Percentiles rank a stretch among this genome's conserved stretches.
Evolutionary conservation across 35 echinoderm and acorn worm genomes (phyloP).

Genomic region (Stichopus chloronotus): DNA sequence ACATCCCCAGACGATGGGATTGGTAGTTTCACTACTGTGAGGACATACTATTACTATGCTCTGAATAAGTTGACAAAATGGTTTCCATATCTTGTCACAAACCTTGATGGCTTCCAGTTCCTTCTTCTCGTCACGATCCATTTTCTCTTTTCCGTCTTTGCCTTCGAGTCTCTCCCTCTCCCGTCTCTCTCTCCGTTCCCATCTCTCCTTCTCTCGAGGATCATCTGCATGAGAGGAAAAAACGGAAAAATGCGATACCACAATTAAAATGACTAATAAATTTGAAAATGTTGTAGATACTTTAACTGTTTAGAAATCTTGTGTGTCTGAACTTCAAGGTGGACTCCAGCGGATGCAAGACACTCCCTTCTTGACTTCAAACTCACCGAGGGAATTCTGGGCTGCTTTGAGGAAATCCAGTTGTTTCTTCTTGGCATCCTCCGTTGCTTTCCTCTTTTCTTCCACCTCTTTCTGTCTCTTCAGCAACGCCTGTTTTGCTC

Average conservation of each 20-base stretch:
- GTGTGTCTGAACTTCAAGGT: background rate
- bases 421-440: constrained; percentile 83
- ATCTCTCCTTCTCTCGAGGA: constrained; percentile 85
- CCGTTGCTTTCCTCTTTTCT: constrained; percentile 70
- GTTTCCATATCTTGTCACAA: no score
- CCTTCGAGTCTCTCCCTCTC: constrained; percentile 78
- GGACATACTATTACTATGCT: no score
- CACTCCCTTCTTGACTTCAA: background rate
- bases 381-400: constrained; percentile 59
- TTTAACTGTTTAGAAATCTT: no score
- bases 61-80: no score
- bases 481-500: constrained; percentile 77
- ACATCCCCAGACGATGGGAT: no score
- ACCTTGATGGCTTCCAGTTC: constrained; percentile 97
- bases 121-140: constrained; percentile 82
- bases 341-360: background rate
- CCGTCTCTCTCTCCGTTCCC: constrained; percentile 82
- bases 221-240: constrained; percentile 64
- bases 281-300: no score
- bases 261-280: no score
- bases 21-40: no score
- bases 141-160: constrained; percentile 71
- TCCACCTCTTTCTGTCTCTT: constrained; percentile 81
- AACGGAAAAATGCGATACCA: background rate
- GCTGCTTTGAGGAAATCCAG: constrained; percentile 79